Conservation (phyloP, 2,113 vertebrate genomes). For the Psammodynastes pulverulentus region DNA sequence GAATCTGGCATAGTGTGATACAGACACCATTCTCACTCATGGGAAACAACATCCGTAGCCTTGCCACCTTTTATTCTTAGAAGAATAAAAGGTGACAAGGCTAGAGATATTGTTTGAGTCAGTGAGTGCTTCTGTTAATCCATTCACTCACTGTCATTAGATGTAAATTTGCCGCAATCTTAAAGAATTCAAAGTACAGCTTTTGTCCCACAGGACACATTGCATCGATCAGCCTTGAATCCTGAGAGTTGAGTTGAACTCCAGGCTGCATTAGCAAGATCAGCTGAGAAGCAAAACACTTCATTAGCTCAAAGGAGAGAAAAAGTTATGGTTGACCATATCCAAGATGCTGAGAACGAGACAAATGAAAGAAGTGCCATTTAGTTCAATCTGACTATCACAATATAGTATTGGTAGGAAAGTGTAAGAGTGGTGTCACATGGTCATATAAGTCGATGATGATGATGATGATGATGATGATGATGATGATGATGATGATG, state of each 20-base stretch:
- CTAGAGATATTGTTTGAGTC: background rate
- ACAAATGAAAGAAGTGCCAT: background rate
- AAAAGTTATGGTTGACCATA: background rate
- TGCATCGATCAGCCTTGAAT: background rate
- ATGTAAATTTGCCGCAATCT: background rate
- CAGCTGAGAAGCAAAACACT: background rate
- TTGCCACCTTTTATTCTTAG: background rate
- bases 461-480: no score
- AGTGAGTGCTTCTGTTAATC: background rate
- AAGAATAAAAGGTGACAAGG: background rate
- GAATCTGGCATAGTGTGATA: background rate
- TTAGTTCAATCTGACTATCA: background rate
- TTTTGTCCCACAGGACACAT: background rate
- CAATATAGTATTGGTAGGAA: background rate
- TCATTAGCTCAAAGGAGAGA: background rate
- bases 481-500: no score
- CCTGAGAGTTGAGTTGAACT: background rate
- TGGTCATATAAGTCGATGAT: background rate
- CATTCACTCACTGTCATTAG: background rate
- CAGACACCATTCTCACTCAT: background rate
- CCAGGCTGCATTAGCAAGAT: background rate
- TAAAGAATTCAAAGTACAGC: background rate
- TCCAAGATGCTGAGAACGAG: background rate
- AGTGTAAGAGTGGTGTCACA: background rate
- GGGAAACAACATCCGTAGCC: background rate